phyloP scores from a whole-genome alignment of 2,888 invertebrate genomes.

The Aricia artaxerxes region DNA sequence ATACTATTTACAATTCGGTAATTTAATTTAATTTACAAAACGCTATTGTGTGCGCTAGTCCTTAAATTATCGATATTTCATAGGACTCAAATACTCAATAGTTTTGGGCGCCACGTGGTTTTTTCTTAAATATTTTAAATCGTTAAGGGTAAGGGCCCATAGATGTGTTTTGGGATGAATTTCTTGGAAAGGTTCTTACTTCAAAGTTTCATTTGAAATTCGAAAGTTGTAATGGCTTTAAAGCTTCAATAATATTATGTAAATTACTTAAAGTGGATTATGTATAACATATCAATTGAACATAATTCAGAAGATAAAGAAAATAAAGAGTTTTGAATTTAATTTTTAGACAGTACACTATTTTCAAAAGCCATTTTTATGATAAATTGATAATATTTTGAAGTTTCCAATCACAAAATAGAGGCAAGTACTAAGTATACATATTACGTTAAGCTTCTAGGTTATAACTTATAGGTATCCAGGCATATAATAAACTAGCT shows the following conservation, averaged over 20 bases:
- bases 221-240: neutral
- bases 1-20: too few species aligned
- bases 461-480: neutral
- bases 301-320: too few species aligned
- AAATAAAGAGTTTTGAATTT: too few species aligned
- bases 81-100: neutral
- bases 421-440: too few species aligned
- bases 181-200: conserved; percentile 21
- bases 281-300: neutral
- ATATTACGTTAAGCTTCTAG: too few species aligned
- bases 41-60: neutral
- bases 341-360: too few species aligned
- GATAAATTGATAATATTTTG: too few species aligned
- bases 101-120: conserved; percentile 3
- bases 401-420: too few species aligned
- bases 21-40: too few species aligned
- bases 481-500: neutral
- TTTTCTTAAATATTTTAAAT: conserved; percentile 1
- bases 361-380: too few species aligned
- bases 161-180: conserved; percentile 7
- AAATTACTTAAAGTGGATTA: neutral
- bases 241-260: neutral
- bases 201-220: conserved; percentile 4
- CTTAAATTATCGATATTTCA: conserved; percentile 3
- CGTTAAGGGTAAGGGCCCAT: neutral